Percentiles rank a stretch among this genome's conserved stretches.
phyloP scores from a whole-genome alignment of 2,797 vertebrate species.

The Xerus rutilus region DNA sequence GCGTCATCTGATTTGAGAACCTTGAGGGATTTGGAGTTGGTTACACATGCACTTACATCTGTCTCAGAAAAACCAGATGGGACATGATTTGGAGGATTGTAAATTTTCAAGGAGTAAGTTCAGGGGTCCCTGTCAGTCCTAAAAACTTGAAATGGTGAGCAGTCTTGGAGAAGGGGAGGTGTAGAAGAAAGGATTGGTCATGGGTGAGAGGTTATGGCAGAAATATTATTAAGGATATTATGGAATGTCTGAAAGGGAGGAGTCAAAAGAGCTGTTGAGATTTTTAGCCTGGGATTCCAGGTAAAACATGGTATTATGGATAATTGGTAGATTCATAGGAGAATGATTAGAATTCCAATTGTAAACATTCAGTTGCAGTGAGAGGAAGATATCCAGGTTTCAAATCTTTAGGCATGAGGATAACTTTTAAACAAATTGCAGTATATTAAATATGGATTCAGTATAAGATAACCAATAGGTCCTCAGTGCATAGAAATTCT shows the following conservation, averaged over 20 bases:
- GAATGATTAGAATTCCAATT: neutral
- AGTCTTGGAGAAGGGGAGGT: neutral
- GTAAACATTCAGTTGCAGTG: neutral
- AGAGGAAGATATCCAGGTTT: neutral
- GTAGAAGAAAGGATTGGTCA: neutral
- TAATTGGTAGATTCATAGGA: neutral
- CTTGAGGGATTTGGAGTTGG: neutral
- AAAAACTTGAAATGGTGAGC: neutral
- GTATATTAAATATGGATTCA: neutral
- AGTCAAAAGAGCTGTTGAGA: neutral
- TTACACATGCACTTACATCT: neutral
- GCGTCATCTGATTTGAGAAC: neutral
- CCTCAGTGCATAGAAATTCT: neutral
- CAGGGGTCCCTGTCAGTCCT: neutral
- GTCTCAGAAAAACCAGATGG: neutral
- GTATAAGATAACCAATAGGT: neutral
- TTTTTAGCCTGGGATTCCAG: neutral
- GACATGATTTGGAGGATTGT: neutral
- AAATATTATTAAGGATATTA: neutral
- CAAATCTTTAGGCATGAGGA: neutral
- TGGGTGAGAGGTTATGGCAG: too few relatives aligned
- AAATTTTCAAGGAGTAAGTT: neutral
- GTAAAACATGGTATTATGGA: neutral
- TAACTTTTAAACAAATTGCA: neutral
- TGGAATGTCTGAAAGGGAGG: neutral